Base-by-base conservation (phyloP, 2,888 invertebrate species). In the Polylopha cassiicola region DNA sequence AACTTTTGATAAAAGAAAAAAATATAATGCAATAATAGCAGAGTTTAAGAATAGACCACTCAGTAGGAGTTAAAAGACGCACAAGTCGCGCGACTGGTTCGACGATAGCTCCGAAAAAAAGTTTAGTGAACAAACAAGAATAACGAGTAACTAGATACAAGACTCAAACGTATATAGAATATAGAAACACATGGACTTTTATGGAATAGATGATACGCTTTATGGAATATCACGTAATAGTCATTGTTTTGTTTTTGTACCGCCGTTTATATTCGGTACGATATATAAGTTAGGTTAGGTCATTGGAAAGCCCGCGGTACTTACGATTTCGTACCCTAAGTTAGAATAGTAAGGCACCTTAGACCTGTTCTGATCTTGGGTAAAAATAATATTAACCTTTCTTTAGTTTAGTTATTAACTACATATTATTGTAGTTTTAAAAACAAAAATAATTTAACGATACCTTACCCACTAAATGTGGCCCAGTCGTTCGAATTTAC, bases 41-140 rank as follows among this genome's bases (percentile, higher is more conserved):
- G 33, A 37, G 47, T 48, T 52, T 29, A 27, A 54, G 55, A 55
- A 55, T 58, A 58, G 42, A 21, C 47, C 41, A 43, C 39, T 24
- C 6, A 22, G 14, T 9, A 18, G 13, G 42, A 33, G 38, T 46
- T 38, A 39, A 46, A 45, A 36, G 48, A 49, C 43, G 46, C 48
- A 47, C 52, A 54, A 51, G 41, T 57, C 47, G 44, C 44, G 48
- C 45, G 48, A 52, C 51, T 49, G 48, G 46, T 53, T 54, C 54
- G 48, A 46, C 59, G 52, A 55, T 58, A 63, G 55, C 56, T 55
- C 55, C 55, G 54, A 60, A 63, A 67, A 57, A 62, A 61, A 64
- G 62, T 60, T 53, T 55, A 58, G 57, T 58, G 53, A 54, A 48
- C 50, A 56, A 61, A 58, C 52, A 53, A 59, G 58, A 60, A 65